A percentile compares a stretch with the other conserved stretches of the same genome.
Conservation (phyloP, 2,888 invertebrate genomes). For the Halocaridina rubra region DNA sequence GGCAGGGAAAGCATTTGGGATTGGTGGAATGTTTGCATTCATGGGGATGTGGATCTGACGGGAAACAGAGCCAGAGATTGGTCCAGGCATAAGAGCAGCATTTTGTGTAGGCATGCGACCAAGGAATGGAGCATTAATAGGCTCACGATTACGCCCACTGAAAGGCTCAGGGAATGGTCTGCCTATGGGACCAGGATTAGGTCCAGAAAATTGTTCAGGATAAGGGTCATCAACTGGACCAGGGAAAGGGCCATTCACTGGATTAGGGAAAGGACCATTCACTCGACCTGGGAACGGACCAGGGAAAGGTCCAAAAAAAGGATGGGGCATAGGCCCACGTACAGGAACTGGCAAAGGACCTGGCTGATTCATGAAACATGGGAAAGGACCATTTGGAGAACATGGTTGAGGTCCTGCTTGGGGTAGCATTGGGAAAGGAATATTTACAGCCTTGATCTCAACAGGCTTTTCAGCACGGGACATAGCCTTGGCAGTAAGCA, state of each 20-base stretch:
- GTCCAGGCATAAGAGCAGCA: background rate
- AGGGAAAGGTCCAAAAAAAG: background rate
- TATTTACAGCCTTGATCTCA: background rate
- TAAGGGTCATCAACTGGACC: background rate
- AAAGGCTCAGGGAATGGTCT: background rate
- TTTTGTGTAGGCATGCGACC: background rate
- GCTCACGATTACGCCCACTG: background rate
- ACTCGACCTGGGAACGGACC: background rate
- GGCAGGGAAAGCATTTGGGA: background rate
- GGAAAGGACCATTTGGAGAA: constrained; percentile 10
- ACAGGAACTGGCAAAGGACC: background rate
- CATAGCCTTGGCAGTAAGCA: constrained; percentile 46
- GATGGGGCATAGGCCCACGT: constrained; percentile 6
- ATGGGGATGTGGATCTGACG: background rate
- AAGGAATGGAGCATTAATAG: background rate
- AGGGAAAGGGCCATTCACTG: background rate
- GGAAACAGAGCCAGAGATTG: background rate
- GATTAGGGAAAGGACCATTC: background rate
- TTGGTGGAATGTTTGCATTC: background rate
- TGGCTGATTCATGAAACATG: background rate
- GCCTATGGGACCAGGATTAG: background rate
- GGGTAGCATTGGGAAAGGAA: background rate
- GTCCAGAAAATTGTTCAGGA: background rate
- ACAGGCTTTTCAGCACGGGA: background rate
- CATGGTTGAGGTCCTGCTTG: background rate